A percentile compares a stretch with the other conserved stretches of the same genome.
These are phyloP conservation scores for Actinemys pallida DNA, from an alignment of 2,113 vertebrate genomes.

Conservation along the genomic window DNA sequence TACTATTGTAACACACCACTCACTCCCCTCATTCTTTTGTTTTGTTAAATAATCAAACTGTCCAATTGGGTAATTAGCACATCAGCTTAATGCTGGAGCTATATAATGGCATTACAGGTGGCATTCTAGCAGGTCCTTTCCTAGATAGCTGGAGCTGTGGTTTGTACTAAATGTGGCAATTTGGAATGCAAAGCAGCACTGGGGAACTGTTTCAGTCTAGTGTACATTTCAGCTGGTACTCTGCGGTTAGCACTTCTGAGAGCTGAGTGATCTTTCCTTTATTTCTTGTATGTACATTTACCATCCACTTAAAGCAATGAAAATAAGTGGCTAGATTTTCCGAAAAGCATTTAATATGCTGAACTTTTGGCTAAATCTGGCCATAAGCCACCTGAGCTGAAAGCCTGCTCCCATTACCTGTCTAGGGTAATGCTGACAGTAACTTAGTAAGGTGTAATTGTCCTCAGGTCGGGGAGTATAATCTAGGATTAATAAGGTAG, in stretches of 20 bases:
- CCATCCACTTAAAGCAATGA: background rate
- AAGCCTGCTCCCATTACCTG: background rate
- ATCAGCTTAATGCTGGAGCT: background rate
- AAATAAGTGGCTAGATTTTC: background rate
- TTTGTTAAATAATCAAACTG: slow-evolving; percentile 10
- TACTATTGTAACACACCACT: background rate
- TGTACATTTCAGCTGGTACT: background rate
- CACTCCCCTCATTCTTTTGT: background rate
- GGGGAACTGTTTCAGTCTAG: background rate
- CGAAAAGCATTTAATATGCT: background rate
- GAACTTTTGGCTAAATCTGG: background rate
- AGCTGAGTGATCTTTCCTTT: background rate
- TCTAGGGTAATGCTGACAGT: background rate
- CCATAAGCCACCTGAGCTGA: background rate
- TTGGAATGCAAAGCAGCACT: background rate
- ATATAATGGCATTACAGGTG: background rate
- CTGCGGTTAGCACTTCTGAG: background rate
- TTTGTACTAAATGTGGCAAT: background rate
- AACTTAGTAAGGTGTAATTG: background rate
- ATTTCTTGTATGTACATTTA: background rate
- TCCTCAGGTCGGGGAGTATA: background rate
- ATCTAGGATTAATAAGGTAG: background rate
- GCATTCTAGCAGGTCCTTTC: background rate
- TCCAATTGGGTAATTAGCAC: slow-evolving; percentile 21
- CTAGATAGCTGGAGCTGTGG: background rate